Base-by-base conservation (phyloP, 2,888 invertebrate species). In the Lycia hirtaria region DNA sequence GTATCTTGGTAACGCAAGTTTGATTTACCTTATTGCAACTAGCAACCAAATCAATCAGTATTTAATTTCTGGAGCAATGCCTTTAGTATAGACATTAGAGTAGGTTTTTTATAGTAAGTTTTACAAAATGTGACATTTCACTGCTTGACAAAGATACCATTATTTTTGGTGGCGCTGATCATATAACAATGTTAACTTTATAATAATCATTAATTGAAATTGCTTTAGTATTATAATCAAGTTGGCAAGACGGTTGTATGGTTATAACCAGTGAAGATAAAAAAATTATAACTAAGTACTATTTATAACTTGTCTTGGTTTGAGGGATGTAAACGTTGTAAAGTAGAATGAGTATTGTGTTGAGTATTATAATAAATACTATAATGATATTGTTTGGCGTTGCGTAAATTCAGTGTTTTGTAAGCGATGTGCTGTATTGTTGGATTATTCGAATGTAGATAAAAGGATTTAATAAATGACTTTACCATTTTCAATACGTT, bases 1-100 rank as follows among this genome's bases (percentile, higher is more conserved):
- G 32, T 38, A 22, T 22, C 7, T 20, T n/a, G 22, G 22, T 19
- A 22, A 12, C 4, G 12, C 4, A 24, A 15, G n/a, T 5, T 17
- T 22, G 38, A 19, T 19, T 20, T 37, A 19, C n/a, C 14, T n/a
- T n/a, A n/a, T n/a, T n/a, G n/a, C n/a, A n/a, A 22, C 22, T 22
- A 22, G 14, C 14, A 22, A 40, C 5, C 12, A 40, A 40, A 22
- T 22, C 5, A 22, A 2, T 14, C n/a, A 19, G 37, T 38, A 38
- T n/a, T n/a, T 22, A 62, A 60, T 35, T 63, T 59, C 60, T 65
- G 57, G 60, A 63, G 41, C 49, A 47, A 54, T 68, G 67, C 55
- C 52, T 38, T 19, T 12, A 12, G 14, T 53, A 24, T 49, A 40
- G 30, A 41, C 32, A 24, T 30, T 57, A 30, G 28, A 14, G 7